phyloP scores from a whole-genome alignment of 2,797 vertebrate species.

The Liparis tanakae region DNA sequence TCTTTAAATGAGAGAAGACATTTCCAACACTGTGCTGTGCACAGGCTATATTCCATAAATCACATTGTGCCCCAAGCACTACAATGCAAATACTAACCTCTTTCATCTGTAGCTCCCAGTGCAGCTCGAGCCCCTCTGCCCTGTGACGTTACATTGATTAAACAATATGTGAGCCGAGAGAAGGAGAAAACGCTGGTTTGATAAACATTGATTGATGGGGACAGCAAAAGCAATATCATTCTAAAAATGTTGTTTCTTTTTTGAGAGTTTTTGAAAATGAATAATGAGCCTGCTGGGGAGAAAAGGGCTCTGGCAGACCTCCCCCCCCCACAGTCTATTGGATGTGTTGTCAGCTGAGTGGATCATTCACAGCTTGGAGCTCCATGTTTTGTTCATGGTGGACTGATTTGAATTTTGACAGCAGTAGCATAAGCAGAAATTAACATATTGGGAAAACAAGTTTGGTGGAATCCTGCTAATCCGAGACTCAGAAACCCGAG shows the following conservation, averaged over 20 bases:
- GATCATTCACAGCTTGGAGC: conserved; percentile 32
- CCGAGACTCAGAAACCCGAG: conserved; percentile 16
- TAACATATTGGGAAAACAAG: conserved; percentile 54
- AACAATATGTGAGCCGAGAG: conserved; percentile 58
- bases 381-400: conserved; percentile 49
- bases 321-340: conserved; percentile 19
- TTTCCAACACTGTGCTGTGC: conserved; percentile 64
- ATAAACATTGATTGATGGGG: conserved; percentile 70
- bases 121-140: conserved; percentile 28
- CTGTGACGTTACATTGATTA: conserved; percentile 52
- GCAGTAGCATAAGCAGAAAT: conserved; percentile 34
- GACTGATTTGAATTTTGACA: conserved; percentile 62
- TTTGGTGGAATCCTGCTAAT: conserved; percentile 37
- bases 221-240: conserved; percentile 60
- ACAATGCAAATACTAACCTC: conserved; percentile 63
- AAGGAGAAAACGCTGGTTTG: conserved; percentile 42
- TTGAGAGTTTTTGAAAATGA: conserved; percentile 54
- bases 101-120: conserved; percentile 50
- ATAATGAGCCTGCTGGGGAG: conserved; percentile 55
- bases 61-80: conserved; percentile 58
- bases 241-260: conserved; percentile 56
- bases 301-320: conserved; percentile 7
- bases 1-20: conserved; percentile 79
- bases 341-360: conserved; percentile 46
- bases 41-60: conserved; percentile 70